A percentile compares a stretch with the other conserved stretches of the same genome.
Evolutionary conservation across 2,797 vertebrate species (phyloP).

Genomic region (Oophaga sylvatica): DNA sequence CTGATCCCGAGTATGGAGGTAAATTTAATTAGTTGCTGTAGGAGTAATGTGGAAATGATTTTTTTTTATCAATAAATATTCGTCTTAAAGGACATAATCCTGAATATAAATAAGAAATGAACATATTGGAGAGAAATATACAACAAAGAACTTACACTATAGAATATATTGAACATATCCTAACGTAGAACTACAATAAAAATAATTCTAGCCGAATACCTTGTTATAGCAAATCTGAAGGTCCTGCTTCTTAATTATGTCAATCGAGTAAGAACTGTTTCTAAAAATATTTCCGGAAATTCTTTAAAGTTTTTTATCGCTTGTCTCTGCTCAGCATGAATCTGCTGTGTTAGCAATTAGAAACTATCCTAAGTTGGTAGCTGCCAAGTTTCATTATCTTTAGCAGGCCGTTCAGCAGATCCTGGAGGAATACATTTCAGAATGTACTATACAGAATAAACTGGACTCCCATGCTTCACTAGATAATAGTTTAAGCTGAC

Average conservation of each 20-base stretch:
- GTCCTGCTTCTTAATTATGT: slow-evolving; percentile 7
- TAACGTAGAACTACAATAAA: not conserved
- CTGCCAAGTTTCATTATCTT: slow-evolving; percentile 54
- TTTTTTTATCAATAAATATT: no score
- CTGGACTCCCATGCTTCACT: slow-evolving; percentile 51
- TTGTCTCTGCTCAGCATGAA: slow-evolving; percentile 44
- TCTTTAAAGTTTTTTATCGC: slow-evolving; percentile 8
- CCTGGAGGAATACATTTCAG: slow-evolving; percentile 46
- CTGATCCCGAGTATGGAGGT: no score
- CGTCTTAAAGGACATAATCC: not conserved
- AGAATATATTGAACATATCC: not conserved
- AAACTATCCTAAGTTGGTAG: slow-evolving; percentile 49
- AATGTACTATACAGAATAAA: slow-evolving; percentile 43
- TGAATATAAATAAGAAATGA: not conserved
- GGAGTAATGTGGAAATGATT: no score
- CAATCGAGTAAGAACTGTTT: slow-evolving; percentile 16
- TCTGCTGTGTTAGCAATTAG: slow-evolving; percentile 51
- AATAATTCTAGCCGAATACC: not conserved
- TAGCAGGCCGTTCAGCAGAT: slow-evolving; percentile 52
- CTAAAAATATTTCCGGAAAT: slow-evolving; percentile 39
- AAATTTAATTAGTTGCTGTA: no score
- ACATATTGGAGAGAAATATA: not conserved
- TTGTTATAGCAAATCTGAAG: not conserved
- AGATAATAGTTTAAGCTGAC: slow-evolving; percentile 52
- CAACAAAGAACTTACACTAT: not conserved